Conservation (phyloP, 2,888 invertebrate genomes). For the Macroteleia sp. region DNA sequence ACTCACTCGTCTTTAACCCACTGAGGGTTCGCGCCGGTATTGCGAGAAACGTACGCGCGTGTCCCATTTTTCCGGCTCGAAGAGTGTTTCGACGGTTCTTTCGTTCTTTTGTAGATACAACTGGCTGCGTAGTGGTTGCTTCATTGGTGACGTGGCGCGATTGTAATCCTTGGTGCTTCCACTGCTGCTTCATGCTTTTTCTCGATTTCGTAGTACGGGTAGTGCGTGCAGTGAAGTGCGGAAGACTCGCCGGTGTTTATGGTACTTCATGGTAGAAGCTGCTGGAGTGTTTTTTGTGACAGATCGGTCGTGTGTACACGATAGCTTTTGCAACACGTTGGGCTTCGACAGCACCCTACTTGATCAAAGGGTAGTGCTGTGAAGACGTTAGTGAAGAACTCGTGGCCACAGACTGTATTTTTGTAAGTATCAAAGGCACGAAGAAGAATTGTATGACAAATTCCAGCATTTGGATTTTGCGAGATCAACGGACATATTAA, state of each 20-base stretch:
- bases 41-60: too few relatives aligned
- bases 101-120: slow-evolving; percentile 8
- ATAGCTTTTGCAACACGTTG: background rate
- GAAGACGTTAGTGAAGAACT: background rate
- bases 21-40: too few relatives aligned
- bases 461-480: too few relatives aligned
- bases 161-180: background rate
- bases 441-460: too few relatives aligned
- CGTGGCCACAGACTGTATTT: background rate
- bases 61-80: slow-evolving; percentile 19
- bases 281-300: slow-evolving; percentile 8
- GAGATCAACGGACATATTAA: too few relatives aligned
- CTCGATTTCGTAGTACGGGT: background rate
- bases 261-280: slow-evolving; percentile 1
- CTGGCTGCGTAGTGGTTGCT: slow-evolving; percentile 4
- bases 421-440: too few relatives aligned
- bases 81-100: background rate
- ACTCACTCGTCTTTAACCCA: slow-evolving; percentile 9
- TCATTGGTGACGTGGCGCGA: slow-evolving; percentile 19
- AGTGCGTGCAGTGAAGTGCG: slow-evolving; percentile 34
- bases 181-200: background rate
- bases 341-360: background rate
- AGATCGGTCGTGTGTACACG: background rate
- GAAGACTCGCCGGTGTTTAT: slow-evolving; percentile 6
- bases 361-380: background rate